These are phyloP conservation scores for Leptinotarsa texana DNA, from an alignment of 1,140 invertebrate genomes.

Conservation along the genomic window DNA sequence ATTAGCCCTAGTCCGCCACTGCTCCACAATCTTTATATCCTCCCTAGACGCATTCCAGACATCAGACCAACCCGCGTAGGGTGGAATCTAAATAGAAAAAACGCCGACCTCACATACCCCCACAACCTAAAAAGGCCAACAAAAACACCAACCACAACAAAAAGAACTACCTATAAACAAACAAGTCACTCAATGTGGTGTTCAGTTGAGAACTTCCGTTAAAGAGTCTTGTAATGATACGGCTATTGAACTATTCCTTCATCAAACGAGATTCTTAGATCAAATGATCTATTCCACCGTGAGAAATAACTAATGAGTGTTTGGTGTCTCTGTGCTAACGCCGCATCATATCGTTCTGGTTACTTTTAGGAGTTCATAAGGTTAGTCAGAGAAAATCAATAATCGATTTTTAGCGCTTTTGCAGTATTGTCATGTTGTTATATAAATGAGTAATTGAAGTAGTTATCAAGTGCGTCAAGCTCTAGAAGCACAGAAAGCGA, in stretches of 20 bases:
- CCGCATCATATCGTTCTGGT: not conserved
- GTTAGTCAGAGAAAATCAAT: constrained; percentile 5
- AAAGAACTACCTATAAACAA: constrained; percentile 12
- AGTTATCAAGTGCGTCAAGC: too few species aligned
- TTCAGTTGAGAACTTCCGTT: constrained; percentile 27
- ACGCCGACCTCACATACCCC: too few species aligned
- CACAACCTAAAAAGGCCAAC: not conserved
- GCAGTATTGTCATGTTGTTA: too few species aligned
- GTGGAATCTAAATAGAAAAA: too few species aligned
- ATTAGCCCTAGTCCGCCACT: too few species aligned
- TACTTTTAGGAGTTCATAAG: constrained; percentile 1
- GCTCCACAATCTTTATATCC: too few species aligned
- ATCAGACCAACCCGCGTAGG: too few species aligned
- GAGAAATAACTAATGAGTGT: constrained; percentile 24
- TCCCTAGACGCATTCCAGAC: too few species aligned
- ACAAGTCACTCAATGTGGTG: constrained; percentile 19
- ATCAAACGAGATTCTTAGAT: constrained; percentile 24
- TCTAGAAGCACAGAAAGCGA: too few species aligned
- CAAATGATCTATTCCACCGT: constrained; percentile 19
- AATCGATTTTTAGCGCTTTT: too few species aligned
- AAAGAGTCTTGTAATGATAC: constrained; percentile 14
- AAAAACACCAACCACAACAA: constrained; percentile 15
- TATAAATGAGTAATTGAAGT: too few species aligned
- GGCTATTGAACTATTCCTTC: constrained; percentile 22
- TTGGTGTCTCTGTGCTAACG: not conserved